These are phyloP conservation scores for Strigamia crassipes DNA, from an alignment of 2,888 invertebrate genomes.

Conservation along the genomic window DNA sequence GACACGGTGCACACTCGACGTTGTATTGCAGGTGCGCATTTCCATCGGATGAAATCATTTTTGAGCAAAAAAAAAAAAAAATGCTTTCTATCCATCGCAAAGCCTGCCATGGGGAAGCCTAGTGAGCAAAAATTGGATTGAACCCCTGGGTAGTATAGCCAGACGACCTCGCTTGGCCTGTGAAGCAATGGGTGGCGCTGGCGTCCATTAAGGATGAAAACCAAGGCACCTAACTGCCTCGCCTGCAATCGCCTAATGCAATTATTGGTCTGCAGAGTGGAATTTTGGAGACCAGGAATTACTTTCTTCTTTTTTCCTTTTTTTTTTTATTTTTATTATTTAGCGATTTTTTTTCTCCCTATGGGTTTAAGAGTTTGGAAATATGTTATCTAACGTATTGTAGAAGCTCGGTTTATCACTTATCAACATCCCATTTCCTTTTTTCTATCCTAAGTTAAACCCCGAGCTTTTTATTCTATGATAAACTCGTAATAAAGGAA, in stretches of 20 bases:
- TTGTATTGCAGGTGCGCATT: not conserved
- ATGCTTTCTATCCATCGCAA: not conserved
- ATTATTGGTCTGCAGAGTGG: constrained; percentile 23
- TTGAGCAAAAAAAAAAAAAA: not conserved
- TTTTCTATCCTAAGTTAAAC: not conserved
- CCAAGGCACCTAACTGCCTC: constrained; percentile 22
- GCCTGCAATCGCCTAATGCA: constrained; percentile 17
- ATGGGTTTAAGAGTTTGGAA: not conserved
- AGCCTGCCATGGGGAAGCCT: not conserved
- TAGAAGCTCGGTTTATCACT: constrained; percentile 7
- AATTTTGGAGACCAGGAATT: constrained; percentile 10
- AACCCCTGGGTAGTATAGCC: constrained; percentile 22
- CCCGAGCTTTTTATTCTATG: not conserved
- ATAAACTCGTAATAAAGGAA: not conserved
- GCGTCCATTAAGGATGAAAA: constrained; percentile 30
- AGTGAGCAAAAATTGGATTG: constrained; percentile 26
- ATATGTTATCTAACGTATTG: not conserved
- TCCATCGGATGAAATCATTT: constrained; percentile 6
- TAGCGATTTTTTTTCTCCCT: not conserved
- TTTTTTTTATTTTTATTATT: not conserved
- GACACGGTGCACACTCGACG: not conserved
- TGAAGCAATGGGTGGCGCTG: constrained; percentile 30
- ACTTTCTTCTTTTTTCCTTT: not conserved
- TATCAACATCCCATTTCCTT: constrained; percentile 30
- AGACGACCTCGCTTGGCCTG: constrained; percentile 18